These are phyloP conservation scores for Rhea americana DNA, from an alignment of 2,113 vertebrate genomes.

Conservation along the genomic window DNA sequence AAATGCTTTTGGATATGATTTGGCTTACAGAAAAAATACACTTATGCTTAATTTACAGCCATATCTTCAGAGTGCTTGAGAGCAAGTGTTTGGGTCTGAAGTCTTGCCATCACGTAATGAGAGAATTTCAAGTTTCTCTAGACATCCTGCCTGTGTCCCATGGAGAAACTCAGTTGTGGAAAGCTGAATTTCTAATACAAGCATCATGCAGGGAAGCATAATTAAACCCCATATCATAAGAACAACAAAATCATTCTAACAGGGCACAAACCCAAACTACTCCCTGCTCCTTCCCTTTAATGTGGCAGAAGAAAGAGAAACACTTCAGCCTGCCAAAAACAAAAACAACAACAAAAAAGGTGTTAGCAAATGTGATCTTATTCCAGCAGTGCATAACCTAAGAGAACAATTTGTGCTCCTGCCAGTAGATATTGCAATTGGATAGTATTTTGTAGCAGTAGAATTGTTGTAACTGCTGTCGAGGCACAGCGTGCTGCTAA, in stretches of 20 bases:
- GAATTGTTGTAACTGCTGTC: slow-evolving; percentile 62
- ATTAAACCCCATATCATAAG: slow-evolving; percentile 14
- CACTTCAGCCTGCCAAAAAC: not conserved
- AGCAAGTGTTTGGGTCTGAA: not conserved
- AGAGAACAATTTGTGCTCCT: slow-evolving; percentile 66
- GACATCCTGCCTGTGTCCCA: not conserved
- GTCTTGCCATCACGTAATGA: not conserved
- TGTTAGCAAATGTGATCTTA: slow-evolving; percentile 52
- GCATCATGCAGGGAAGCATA: slow-evolving; percentile 8
- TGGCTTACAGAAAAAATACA: not conserved
- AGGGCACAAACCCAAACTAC: not conserved
- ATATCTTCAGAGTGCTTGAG: not conserved
- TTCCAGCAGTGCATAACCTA: slow-evolving; percentile 52
- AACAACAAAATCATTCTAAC: not conserved
- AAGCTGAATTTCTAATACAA: slow-evolving; percentile 14
- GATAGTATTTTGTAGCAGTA: slow-evolving; percentile 57
- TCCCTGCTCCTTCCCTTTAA: slow-evolving; percentile 13
- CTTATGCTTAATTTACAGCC: not conserved
- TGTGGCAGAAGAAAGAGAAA: slow-evolving; percentile 21
- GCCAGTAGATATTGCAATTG: slow-evolving; percentile 65
- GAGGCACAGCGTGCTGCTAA: slow-evolving; percentile 64
- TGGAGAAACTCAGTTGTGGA: not conserved
- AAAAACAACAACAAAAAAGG: slow-evolving; percentile 33
- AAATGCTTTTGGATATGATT: not conserved
- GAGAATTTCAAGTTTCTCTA: slow-evolving; percentile 5